Evolutionary conservation across 2,888 invertebrate genomes (phyloP).

Genomic region (Luperina testacea): DNA sequence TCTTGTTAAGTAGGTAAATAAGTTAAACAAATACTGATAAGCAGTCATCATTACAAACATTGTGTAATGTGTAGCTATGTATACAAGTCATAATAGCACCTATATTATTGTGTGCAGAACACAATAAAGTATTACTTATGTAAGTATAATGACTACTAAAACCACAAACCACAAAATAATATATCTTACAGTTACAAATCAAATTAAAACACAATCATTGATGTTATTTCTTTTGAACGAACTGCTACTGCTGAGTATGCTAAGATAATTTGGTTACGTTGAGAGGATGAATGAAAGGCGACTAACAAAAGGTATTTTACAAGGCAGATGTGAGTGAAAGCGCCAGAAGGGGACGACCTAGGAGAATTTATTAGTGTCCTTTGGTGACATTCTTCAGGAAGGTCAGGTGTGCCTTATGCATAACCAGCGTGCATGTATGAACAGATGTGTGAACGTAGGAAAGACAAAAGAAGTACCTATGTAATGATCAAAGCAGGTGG

Average conservation of each 20-base stretch:
- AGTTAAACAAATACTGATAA: slow-evolving; percentile 32
- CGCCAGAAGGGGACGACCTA: neutral
- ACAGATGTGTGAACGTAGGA: neutral
- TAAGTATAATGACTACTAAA: slow-evolving; percentile 24
- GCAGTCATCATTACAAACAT: slow-evolving; percentile 25
- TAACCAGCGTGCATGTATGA: neutral
- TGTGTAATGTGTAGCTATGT: slow-evolving; percentile 23
- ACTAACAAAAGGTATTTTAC: neutral
- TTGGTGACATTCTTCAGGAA: neutral
- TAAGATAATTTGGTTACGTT: neutral
- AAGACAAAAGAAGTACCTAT: neutral
- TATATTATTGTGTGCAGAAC: slow-evolving; percentile 4
- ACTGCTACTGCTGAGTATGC: no score
- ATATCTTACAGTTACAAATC: slow-evolving; percentile 11
- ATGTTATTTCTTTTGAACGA: neutral
- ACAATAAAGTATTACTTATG: slow-evolving; percentile 15
- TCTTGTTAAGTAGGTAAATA: slow-evolving; percentile 41
- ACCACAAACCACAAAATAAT: slow-evolving; percentile 47
- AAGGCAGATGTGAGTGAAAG: neutral
- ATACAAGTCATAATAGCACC: slow-evolving; percentile 6
- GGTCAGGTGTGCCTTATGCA: neutral
- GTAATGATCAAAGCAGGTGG: neutral
- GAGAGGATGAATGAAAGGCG: neutral
- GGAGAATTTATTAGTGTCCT: neutral
- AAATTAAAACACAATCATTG: neutral